phyloP scores from a whole-genome alignment of 2,888 invertebrate genomes.

The Villa cingulata region DNA sequence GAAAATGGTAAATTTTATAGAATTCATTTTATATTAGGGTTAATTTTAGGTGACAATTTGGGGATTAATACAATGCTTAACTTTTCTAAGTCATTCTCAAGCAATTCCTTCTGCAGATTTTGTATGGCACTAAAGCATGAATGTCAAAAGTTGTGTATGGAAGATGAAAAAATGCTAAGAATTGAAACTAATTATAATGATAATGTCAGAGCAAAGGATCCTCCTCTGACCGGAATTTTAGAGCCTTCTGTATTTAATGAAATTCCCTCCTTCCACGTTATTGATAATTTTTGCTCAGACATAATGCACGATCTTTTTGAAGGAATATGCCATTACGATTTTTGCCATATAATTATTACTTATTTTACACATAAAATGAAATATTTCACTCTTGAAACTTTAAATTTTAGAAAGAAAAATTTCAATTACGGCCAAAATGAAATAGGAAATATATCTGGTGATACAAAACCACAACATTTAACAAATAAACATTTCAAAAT shows the following conservation, averaged over 20 bases:
- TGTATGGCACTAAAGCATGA: not conserved
- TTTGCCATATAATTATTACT: slow-evolving; percentile 4
- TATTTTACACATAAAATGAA: slow-evolving; percentile 4
- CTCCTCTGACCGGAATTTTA: slow-evolving; percentile 6
- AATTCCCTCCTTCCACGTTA: slow-evolving; percentile 10
- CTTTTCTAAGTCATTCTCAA: not conserved
- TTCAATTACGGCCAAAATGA: slow-evolving; percentile 4
- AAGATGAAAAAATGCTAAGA: not conserved
- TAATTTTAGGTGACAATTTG: not conserved
- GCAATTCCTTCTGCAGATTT: not conserved
- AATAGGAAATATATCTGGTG: too few relatives aligned
- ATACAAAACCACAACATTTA: too few relatives aligned
- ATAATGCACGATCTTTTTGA: too few relatives aligned
- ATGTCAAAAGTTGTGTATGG: not conserved
- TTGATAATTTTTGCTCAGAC: not conserved
- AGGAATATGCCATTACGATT: too few relatives aligned
- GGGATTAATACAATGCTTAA: not conserved
- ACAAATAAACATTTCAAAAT: slow-evolving; percentile 5
- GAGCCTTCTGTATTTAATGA: slow-evolving; percentile 8
- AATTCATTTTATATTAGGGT: not conserved
- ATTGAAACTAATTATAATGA: not conserved
- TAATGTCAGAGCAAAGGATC: not conserved
- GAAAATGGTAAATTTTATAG: not conserved
- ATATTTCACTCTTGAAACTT: slow-evolving; percentile 5
- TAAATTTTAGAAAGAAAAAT: slow-evolving; percentile 7